Evolutionary conservation across 2,113 vertebrate genomes (phyloP), one percentile per base, ranked within the genome.

Genomic region (Rhinoptilus africanus): DNA sequence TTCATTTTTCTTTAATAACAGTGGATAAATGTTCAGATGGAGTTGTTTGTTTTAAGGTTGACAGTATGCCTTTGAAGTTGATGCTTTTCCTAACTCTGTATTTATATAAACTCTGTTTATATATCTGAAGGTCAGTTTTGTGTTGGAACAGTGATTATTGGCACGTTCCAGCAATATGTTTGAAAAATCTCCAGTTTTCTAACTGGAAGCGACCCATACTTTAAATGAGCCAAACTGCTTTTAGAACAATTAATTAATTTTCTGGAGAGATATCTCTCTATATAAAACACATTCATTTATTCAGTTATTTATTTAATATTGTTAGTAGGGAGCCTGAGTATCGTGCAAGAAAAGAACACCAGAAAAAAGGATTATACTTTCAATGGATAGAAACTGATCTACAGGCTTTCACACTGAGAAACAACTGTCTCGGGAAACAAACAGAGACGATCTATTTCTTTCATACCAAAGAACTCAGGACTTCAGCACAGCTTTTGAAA

Each of bases 1-100:
- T 95, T 93, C 88, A 63, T 83, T 96, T 95, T 95, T 80, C 60
- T 90, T 81, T 89, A 91, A 81, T 84, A 94, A 72, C 37, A 82
- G 73, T 56, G 62, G 76, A 82, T 92, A 63, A 62, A 92, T 72
- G 77, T 92, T 89, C 92, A 88, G 76, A 76, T 64, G 62, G 47
- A 59, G 28, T 56, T 89, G 76, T 88, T 93, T 94, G 85, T 0
- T 63, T 92, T 91, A n/a, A 27, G 37, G 57, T 73, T 56, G 28
- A 85, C 28, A 69, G 32, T 24, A 10, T 68, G 84, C 77, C 66
- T 96, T 96, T 92, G 94, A 97, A 95, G 80, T 35, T 19, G 48
- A 20, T 69, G 57, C 26, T 73, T 93, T 89, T 79, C 50, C 67
- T 19, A 91, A 66, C 30, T 84, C 73, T 57, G 14, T 94, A 91